Percentiles rank a stretch among this genome's conserved stretches.
phyloP scores from a whole-genome alignment of 2,797 vertebrate species.

The Morus bassanus region DNA sequence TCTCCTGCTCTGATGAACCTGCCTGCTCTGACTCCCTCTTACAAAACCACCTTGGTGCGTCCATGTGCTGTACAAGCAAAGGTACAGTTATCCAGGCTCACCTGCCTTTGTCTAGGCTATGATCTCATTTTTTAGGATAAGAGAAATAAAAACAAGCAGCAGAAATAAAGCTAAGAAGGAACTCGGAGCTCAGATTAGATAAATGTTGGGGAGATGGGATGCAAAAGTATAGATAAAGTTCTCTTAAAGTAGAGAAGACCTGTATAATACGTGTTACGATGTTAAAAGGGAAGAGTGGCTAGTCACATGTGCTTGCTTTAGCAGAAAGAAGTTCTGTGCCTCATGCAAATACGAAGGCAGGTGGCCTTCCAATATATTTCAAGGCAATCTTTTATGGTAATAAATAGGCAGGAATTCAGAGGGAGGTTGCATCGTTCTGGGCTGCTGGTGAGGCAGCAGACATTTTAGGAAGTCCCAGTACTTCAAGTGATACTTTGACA shows the following conservation, averaged over 20 bases:
- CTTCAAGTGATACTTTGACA: constrained; percentile 9
- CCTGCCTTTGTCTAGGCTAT: not conserved
- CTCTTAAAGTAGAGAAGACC: not conserved
- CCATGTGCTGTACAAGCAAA: not conserved
- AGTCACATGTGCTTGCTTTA: not conserved
- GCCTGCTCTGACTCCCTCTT: not conserved
- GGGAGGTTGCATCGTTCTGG: constrained; percentile 19
- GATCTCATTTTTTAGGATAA: not conserved
- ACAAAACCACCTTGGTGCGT: rapidly evolving
- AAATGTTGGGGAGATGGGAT: not conserved
- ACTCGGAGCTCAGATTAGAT: not conserved
- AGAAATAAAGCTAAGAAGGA: not conserved
- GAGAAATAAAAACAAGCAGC: not conserved
- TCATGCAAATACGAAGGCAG: rapidly evolving
- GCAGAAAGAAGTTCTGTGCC: not conserved
- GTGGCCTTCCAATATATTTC: not conserved
- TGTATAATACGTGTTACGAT: rapidly evolving
- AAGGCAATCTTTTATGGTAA: constrained; percentile 12
- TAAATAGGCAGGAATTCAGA: not conserved
- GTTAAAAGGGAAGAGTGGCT: not conserved
- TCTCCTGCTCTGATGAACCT: not conserved
- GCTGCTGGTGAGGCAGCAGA: constrained; percentile 35
- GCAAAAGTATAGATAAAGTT: not conserved
- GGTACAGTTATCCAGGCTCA: not conserved
- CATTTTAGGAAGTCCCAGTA: constrained; percentile 34